Percentiles rank a stretch among this genome's conserved stretches.
These are phyloP conservation scores for Galendromus occidentalis DNA, from an alignment of 1,140 invertebrate species.

Conservation along the genomic window DNA sequence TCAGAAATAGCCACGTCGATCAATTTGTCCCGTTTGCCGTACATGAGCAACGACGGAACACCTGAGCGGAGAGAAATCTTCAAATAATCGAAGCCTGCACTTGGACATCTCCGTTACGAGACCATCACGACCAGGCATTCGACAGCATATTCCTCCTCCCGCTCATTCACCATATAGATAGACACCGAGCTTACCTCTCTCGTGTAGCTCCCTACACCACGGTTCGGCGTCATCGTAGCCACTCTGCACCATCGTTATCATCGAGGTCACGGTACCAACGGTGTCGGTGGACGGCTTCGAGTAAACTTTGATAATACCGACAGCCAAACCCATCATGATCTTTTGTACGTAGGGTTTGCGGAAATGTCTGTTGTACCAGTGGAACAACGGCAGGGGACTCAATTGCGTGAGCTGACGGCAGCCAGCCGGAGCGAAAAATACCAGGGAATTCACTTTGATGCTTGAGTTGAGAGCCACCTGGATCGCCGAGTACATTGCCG, in stretches of 20 bases:
- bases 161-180: neutral
- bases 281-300: neutral
- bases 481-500: slow-evolving; percentile 3
- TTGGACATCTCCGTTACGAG: neutral
- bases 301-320: neutral
- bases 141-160: neutral
- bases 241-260: slow-evolving; percentile 5
- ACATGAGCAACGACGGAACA: neutral
- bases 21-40: slow-evolving; percentile 2
- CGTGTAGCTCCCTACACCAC: neutral
- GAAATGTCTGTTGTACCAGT: slow-evolving; percentile 1
- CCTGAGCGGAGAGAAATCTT: neutral
- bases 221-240: slow-evolving; percentile 1
- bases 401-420: neutral
- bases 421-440: neutral
- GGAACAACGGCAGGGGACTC: neutral
- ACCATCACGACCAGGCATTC: neutral
- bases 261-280: neutral
- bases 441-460: neutral
- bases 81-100: too few relatives aligned
- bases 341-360: neutral
- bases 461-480: neutral
- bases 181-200: neutral
- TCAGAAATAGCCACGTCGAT: neutral
- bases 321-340: neutral